Evolutionary conservation across 2,113 vertebrate genomes (phyloP).

Genomic region (Euleptes europaea): DNA sequence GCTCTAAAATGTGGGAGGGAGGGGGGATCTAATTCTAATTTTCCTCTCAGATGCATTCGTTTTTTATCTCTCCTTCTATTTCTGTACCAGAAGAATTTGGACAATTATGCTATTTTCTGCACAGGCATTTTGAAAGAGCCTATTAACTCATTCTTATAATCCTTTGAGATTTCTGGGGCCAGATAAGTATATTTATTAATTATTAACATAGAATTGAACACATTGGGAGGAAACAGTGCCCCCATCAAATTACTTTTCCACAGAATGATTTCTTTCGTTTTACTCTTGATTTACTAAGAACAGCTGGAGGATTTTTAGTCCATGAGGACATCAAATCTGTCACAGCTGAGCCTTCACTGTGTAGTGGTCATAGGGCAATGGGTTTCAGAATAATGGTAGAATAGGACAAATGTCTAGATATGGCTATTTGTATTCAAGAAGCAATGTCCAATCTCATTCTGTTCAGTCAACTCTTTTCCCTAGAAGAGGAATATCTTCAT

Average conservation of each 20-base stretch:
- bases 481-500: too few relatives aligned
- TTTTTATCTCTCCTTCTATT: neutral
- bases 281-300: neutral
- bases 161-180: neutral
- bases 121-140: neutral
- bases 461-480: too few relatives aligned
- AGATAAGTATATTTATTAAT: neutral
- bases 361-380: neutral
- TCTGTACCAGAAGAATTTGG: neutral
- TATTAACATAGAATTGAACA: neutral
- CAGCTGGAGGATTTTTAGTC: neutral
- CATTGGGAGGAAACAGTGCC: neutral
- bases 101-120: neutral
- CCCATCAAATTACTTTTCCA: neutral
- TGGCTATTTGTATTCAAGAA: too few relatives aligned
- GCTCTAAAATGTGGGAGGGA: neutral
- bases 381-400: neutral
- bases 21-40: neutral
- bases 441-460: too few relatives aligned
- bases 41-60: neutral
- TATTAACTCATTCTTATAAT: neutral
- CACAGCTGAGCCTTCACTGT: neutral
- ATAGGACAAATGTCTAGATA: neutral
- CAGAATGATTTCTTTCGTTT: neutral
- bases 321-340: neutral